phyloP scores from a whole-genome alignment of 2,113 vertebrate species.

The mouse (Mus musculus) region DNA sequence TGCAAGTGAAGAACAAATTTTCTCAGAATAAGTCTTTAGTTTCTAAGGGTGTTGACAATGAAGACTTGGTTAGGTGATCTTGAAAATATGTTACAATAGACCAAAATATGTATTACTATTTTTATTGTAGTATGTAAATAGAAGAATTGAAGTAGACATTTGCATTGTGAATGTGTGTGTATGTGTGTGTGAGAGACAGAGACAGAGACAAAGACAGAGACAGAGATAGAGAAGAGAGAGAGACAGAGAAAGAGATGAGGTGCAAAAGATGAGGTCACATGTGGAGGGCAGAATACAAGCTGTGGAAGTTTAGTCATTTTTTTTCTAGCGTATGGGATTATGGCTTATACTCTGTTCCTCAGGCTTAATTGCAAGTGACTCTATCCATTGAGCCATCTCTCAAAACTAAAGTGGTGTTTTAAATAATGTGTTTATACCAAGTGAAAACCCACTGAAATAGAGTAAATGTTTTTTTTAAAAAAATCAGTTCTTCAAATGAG shows the following conservation, averaged over 20 bases:
- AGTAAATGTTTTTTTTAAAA: neutral
- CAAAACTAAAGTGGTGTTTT: neutral
- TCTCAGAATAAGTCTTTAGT: conserved; percentile 12
- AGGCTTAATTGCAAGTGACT: neutral
- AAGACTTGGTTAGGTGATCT: conserved; percentile 39
- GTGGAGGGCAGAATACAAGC: neutral
- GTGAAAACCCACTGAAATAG: neutral
- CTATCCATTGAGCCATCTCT: neutral
- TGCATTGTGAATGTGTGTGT: neutral
- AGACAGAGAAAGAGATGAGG: neutral
- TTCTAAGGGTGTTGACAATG: conserved; percentile 38
- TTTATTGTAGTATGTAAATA: neutral
- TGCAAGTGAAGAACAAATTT: conserved; percentile 15
- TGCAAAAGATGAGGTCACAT: no score
- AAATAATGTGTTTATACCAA: conserved; percentile 16
- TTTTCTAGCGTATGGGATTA: neutral
- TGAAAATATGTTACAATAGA: neutral
- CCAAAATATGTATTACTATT: neutral
- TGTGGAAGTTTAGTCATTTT: neutral
- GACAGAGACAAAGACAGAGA: neutral
- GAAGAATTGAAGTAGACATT: neutral
- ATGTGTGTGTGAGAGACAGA: neutral
- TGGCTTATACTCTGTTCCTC: neutral
- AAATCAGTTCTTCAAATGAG: neutral
- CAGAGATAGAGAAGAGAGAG: neutral